Evolutionary conservation across 2,797 vertebrate species (phyloP).

Genomic region (Leptoclinus maculatus): DNA sequence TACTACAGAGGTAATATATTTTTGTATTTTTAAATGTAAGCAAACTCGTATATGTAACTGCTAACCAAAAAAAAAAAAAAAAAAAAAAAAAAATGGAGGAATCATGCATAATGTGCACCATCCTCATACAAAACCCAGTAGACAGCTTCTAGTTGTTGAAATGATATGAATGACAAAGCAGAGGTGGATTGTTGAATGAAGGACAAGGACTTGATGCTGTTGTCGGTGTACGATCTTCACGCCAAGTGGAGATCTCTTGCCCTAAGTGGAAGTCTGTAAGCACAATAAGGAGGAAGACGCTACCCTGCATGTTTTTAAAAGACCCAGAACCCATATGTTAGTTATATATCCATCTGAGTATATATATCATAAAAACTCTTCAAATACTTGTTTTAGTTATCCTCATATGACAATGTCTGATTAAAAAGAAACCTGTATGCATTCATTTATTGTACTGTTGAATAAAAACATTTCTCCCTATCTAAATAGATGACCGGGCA

Average conservation of each 20-base stretch:
- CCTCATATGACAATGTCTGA: constrained; percentile 71
- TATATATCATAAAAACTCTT: constrained; percentile 49
- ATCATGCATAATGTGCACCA: constrained; percentile 44
- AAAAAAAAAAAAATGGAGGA: constrained; percentile 34
- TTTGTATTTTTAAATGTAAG: constrained; percentile 84
- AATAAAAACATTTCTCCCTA: constrained; percentile 87
- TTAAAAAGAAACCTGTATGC: constrained; percentile 71
- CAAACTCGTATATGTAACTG: constrained; percentile 69
- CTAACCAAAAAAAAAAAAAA: constrained; percentile 67
- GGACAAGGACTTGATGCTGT: constrained; percentile 58
- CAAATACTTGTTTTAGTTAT: constrained; percentile 71
- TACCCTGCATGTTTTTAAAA: constrained; percentile 74
- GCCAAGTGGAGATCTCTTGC: constrained; percentile 25
- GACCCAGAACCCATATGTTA: constrained; percentile 56
- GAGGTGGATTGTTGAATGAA: constrained; percentile 65
- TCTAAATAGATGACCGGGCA: background rate
- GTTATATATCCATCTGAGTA: constrained; percentile 66
- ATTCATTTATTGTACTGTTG: constrained; percentile 88
- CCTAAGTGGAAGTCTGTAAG: constrained; percentile 63
- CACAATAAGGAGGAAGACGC: constrained; percentile 69
- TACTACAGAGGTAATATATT: constrained; percentile 87
- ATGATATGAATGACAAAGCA: constrained; percentile 62
- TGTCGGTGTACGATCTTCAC: constrained; percentile 21
- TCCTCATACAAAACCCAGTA: constrained; percentile 61
- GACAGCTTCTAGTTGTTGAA: constrained; percentile 68